These are phyloP conservation scores for Schizotus pectinicornis DNA, from an alignment of 2,888 invertebrate genomes.

Conservation along the genomic window DNA sequence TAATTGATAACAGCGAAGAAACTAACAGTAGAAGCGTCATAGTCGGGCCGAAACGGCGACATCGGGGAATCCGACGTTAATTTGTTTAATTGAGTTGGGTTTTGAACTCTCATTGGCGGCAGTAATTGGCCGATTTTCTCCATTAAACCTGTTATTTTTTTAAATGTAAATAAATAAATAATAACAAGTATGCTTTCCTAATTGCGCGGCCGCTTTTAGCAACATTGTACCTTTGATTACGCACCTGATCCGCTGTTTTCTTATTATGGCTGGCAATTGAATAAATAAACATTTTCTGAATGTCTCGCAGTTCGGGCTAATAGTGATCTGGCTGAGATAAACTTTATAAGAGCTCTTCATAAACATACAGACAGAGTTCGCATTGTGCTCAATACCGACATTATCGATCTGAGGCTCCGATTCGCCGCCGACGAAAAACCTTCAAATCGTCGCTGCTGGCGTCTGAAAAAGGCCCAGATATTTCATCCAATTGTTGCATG, in stretches of 20 bases:
- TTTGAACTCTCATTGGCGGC: not conserved
- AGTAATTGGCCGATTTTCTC: not conserved
- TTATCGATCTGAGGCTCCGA: too few relatives aligned
- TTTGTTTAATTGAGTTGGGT: slow-evolving; percentile 13
- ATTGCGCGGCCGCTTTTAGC: not conserved
- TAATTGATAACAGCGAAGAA: slow-evolving; percentile 10
- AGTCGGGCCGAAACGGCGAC: slow-evolving; percentile 3
- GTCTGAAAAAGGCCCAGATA: too few relatives aligned
- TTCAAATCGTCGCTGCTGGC: too few relatives aligned
- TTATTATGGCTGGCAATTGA: slow-evolving; percentile 25
- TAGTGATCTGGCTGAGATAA: slow-evolving; percentile 13
- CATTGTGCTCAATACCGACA: slow-evolving; percentile 10
- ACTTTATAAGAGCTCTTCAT: slow-evolving; percentile 2
- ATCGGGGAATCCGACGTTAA: slow-evolving; percentile 6
- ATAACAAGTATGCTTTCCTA: too few relatives aligned
- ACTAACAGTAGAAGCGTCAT: slow-evolving; percentile 4
- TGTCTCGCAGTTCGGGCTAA: slow-evolving; percentile 7
- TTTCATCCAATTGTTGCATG: too few relatives aligned
- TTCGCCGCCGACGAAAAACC: too few relatives aligned
- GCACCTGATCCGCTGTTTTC: slow-evolving; percentile 23
- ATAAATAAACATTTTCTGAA: slow-evolving; percentile 24
- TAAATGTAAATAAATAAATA: too few relatives aligned
- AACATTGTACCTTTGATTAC: slow-evolving; percentile 10
- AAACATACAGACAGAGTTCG: slow-evolving; percentile 13
- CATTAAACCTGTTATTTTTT: too few relatives aligned